Evolutionary conservation across 2,888 invertebrate species (phyloP).

Genomic region (Aporophyla lueneburgensis): DNA sequence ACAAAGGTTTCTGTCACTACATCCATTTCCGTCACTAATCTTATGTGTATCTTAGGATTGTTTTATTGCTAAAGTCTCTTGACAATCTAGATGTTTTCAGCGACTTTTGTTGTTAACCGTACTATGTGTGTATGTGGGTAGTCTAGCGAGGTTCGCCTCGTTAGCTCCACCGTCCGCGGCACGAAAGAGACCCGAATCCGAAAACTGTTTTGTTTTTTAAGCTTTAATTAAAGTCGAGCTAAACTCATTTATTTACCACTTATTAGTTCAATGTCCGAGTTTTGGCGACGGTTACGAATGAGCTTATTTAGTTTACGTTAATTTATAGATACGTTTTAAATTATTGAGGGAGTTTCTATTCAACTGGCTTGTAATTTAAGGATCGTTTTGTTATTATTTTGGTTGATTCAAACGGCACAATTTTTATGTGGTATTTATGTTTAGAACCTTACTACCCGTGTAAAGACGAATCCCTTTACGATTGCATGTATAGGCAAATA

Average conservation of each 20-base stretch:
- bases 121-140: not conserved
- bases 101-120: not conserved
- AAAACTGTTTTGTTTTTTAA: conserved; percentile 35
- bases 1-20: not conserved
- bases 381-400: not conserved
- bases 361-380: not conserved
- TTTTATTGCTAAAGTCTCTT: not conserved
- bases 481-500: conserved; percentile 18
- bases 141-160: conserved; percentile 17
- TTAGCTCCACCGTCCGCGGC: conserved; percentile 16
- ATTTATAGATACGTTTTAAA: not conserved
- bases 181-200: conserved; percentile 39
- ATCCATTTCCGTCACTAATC: not conserved
- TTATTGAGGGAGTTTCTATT: not conserved
- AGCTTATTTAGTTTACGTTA: conserved; percentile 18
- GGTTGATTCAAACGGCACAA: too few relatives aligned
- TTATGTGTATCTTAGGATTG: not conserved
- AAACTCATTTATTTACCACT: conserved; percentile 49
- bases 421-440: not conserved
- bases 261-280: conserved; percentile 40
- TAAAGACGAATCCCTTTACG: conserved; percentile 10
- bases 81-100: conserved; percentile 4
- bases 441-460: not conserved
- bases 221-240: conserved; percentile 38
- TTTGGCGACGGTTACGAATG: conserved; percentile 22